Conservation (phyloP, 1,140 invertebrate genomes). For the Halyomorpha halys region DNA sequence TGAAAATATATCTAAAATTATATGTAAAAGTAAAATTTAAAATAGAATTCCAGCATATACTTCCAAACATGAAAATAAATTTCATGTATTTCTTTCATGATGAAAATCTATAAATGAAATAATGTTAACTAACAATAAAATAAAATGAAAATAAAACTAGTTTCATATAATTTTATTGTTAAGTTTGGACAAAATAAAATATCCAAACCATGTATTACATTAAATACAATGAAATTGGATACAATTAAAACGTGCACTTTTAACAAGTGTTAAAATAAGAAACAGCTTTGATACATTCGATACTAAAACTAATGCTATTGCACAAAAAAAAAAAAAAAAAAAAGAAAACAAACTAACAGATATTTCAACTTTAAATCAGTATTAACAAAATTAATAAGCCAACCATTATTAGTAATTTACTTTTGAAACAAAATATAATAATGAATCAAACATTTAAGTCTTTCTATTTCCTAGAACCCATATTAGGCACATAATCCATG, state of each 20-base stretch:
- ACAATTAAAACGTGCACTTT: background rate
- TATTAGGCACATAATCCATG: slow-evolving; percentile 82
- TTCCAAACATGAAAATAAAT: background rate
- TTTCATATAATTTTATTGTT: background rate
- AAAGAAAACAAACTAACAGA: background rate
- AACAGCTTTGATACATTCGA: background rate
- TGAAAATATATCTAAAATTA: too few relatives aligned
- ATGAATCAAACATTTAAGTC: background rate
- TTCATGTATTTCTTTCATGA: background rate
- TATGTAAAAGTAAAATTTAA: too few relatives aligned
- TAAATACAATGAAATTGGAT: background rate
- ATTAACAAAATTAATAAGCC: background rate
- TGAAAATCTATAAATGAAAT: background rate
- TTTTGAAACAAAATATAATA: background rate
- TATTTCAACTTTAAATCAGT: background rate
- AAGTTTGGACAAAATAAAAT: background rate
- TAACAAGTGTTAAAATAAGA: slow-evolving; percentile 1
- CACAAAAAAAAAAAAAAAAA: background rate
- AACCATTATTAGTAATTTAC: background rate
- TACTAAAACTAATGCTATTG: background rate
- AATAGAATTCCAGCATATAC: too few relatives aligned
- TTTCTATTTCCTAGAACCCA: slow-evolving; percentile 43
- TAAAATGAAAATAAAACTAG: background rate
- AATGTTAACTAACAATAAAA: background rate
- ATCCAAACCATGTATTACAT: background rate